These are phyloP conservation scores for Chelon labrosus DNA, from an alignment of 2,797 vertebrate genomes.

Conservation along the genomic window DNA sequence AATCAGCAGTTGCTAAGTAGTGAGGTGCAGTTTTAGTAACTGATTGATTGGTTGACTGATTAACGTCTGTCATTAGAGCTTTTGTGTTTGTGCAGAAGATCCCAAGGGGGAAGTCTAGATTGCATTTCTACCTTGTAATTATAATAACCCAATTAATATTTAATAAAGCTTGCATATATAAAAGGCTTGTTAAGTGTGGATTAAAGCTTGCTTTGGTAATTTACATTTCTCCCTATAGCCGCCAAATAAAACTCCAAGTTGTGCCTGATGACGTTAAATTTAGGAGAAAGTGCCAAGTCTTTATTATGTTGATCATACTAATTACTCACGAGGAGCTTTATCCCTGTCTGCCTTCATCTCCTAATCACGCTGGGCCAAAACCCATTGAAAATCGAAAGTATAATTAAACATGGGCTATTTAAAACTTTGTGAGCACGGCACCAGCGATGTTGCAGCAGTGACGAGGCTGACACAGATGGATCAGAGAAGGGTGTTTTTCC, in stretches of 20 bases:
- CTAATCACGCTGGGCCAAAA: not conserved
- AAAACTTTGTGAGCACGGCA: conserved; percentile 7
- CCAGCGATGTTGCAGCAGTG: conserved; percentile 1
- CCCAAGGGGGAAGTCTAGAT: not conserved
- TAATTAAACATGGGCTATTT: conserved; percentile 11
- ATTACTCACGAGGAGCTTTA: not conserved
- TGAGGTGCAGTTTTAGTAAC: conserved; percentile 13
- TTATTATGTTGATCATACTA: not conserved
- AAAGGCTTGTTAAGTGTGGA: conserved; percentile 1
- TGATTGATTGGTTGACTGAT: conserved; percentile 12
- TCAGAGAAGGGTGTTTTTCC: conserved; percentile 9
- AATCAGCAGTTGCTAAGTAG: conserved; percentile 13
- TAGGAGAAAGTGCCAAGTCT: not conserved
- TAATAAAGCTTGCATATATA: not conserved
- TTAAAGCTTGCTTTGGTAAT: conserved; percentile 1
- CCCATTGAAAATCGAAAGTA: conserved; percentile 12
- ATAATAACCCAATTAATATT: conserved; percentile 11
- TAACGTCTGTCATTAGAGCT: conserved; percentile 14
- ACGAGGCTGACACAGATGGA: conserved; percentile 33
- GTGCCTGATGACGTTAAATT: not conserved
- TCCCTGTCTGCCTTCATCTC: not conserved
- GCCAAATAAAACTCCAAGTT: not conserved
- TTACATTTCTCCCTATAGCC: not conserved
- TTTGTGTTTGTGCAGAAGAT: conserved; percentile 9
- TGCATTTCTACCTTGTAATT: not conserved